These are phyloP conservation scores for Ceratina calcarata DNA, from an alignment of 1,140 invertebrate species.

Conservation along the genomic window DNA sequence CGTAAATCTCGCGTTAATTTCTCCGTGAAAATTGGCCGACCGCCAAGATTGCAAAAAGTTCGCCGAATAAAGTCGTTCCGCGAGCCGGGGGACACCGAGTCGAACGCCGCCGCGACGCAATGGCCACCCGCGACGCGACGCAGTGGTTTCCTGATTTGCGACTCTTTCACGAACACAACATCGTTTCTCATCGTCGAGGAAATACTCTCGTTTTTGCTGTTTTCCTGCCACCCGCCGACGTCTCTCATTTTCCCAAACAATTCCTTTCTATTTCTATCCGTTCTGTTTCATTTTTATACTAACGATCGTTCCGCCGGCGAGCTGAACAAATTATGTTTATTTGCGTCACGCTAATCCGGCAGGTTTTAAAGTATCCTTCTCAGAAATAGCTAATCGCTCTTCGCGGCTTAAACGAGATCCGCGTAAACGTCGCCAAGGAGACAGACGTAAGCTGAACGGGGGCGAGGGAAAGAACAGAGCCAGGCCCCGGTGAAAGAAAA, in stretches of 20 bases:
- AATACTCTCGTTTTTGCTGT: not conserved
- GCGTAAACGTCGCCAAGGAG: not conserved
- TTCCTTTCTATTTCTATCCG: too few relatives aligned
- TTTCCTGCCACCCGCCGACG: too few relatives aligned
- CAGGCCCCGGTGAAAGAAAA: conserved; percentile 2
- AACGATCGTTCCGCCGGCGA: too few relatives aligned
- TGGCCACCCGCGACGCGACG: not conserved
- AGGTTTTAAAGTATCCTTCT: not conserved
- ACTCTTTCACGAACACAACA: conserved; percentile 37
- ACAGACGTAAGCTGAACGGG: not conserved
- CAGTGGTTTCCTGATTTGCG: conserved; percentile 36
- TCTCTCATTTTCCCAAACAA: too few relatives aligned
- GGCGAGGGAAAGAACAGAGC: not conserved
- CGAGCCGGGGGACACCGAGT: not conserved
- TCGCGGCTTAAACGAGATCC: not conserved
- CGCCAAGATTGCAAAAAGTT: conserved; percentile 46
- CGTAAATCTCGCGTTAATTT: conserved; percentile 64
- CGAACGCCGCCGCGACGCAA: not conserved
- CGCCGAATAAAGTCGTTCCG: conserved; percentile 47
- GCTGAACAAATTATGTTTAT: too few relatives aligned
- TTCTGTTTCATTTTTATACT: too few relatives aligned
- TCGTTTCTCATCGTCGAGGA: conserved; percentile 9
- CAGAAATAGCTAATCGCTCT: not conserved
- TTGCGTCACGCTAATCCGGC: too few relatives aligned
- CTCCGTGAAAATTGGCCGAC: conserved; percentile 48